Percentiles rank a stretch among this genome's conserved stretches.
phyloP scores from a whole-genome alignment of 2,113 vertebrate genomes.

The Tenebrosternarchus preto region DNA sequence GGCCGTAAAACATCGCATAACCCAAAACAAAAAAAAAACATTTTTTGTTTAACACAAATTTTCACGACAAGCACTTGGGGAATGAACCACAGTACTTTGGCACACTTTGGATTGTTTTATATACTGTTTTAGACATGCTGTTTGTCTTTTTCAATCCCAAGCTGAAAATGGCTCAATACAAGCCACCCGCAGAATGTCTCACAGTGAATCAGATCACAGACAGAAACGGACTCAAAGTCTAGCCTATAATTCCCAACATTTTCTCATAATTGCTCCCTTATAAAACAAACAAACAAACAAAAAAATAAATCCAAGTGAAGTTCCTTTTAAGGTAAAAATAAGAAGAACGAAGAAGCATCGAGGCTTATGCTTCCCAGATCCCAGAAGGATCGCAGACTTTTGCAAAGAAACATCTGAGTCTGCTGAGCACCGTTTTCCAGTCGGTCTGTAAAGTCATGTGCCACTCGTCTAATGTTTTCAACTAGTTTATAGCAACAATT shows the following conservation, averaged over 20 bases:
- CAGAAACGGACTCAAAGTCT: background rate
- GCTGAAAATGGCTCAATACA: background rate
- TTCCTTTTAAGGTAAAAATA: background rate
- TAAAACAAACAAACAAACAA: background rate
- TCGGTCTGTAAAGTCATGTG: background rate
- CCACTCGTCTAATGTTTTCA: background rate
- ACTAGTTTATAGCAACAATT: background rate
- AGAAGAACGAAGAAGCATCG: background rate
- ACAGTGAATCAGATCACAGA: slow-evolving; percentile 11
- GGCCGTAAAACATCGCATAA: slow-evolving; percentile 60
- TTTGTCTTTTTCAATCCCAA: background rate
- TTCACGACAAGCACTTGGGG: slow-evolving; percentile 7
- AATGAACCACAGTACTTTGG: background rate
- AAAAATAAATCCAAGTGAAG: background rate
- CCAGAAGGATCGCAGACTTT: background rate
- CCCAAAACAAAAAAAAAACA: background rate
- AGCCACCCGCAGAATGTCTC: background rate
- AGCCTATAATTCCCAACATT: background rate
- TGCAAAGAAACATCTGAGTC: background rate
- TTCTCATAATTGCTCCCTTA: background rate
- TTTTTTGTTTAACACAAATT: background rate
- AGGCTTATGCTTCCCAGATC: background rate
- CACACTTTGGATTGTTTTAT: background rate
- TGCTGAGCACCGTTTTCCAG: background rate
- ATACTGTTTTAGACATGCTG: background rate